Evolutionary conservation across 1,140 invertebrate species (phyloP).

Genomic region (Saccostrea echinata): DNA sequence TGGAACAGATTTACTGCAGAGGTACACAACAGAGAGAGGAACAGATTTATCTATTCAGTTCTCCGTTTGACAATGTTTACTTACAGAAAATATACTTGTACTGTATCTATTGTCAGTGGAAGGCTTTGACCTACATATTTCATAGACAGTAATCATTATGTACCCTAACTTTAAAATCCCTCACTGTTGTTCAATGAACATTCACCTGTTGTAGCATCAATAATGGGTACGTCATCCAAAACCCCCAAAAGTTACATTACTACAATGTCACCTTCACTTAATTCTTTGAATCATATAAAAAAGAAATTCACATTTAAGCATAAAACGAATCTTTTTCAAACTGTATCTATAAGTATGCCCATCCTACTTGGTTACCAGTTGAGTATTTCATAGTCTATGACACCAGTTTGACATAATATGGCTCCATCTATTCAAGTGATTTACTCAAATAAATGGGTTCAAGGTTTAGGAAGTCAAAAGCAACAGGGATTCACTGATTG

Average conservation of each 20-base stretch:
- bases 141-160: conserved; percentile 9
- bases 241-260: background rate
- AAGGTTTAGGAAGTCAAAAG: no score
- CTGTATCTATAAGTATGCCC: no score
- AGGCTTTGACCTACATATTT: background rate
- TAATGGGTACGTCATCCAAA: background rate
- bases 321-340: no score
- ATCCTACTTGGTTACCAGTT: no score
- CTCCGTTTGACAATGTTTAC: conserved; percentile 13
- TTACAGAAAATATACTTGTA: background rate
- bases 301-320: background rate
- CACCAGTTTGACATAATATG: no score
- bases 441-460: no score
- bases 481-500: no score
- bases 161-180: background rate
- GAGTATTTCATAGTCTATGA: no score
- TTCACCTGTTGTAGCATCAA: conserved; percentile 10
- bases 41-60: background rate
- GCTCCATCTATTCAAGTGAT: no score
- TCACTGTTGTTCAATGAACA: background rate
- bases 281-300: background rate
- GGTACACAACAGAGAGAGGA: background rate
- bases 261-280: background rate
- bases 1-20: background rate
- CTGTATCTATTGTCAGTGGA: background rate